phyloP scores from a whole-genome alignment of 2,113 vertebrate species.

The Cyanistes caeruleus region DNA sequence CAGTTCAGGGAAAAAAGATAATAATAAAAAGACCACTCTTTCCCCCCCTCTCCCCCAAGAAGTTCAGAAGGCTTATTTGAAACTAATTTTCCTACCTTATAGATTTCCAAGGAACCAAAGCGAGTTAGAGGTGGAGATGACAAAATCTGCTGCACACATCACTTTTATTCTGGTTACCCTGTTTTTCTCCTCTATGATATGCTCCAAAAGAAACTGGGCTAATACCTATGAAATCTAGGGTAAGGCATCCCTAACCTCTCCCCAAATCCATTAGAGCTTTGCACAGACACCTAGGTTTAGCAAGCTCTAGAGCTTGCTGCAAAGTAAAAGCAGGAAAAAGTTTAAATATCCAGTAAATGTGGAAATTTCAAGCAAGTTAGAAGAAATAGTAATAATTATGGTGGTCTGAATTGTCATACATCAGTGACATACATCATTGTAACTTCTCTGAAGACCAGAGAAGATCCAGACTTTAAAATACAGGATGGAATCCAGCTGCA shows the following conservation, averaged over 20 bases:
- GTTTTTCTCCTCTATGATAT: neutral
- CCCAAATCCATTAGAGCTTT: neutral
- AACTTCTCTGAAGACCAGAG: constrained; percentile 10
- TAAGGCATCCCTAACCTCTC: neutral
- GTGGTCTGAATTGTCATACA: neutral
- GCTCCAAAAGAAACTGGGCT: neutral
- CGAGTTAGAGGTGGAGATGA: neutral
- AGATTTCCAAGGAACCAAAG: neutral
- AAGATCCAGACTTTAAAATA: neutral
- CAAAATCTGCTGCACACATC: neutral
- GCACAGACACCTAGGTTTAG: neutral
- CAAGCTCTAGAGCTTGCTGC: neutral
- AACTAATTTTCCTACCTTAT: neutral
- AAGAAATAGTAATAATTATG: neutral
- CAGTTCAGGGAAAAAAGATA: neutral
- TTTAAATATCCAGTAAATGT: neutral
- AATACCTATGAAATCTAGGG: neutral
- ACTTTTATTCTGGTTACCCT: neutral
- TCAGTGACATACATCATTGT: neutral
- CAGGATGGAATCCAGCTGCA: constrained; percentile 7
- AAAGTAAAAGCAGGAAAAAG: neutral
- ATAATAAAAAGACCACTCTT: neutral
- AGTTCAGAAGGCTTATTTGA: neutral
- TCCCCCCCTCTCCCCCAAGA: neutral
- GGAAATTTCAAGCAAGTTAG: neutral